These are phyloP conservation scores for Ispidina picta DNA, from an alignment of 2,797 vertebrate species.

Conservation along the genomic window DNA sequence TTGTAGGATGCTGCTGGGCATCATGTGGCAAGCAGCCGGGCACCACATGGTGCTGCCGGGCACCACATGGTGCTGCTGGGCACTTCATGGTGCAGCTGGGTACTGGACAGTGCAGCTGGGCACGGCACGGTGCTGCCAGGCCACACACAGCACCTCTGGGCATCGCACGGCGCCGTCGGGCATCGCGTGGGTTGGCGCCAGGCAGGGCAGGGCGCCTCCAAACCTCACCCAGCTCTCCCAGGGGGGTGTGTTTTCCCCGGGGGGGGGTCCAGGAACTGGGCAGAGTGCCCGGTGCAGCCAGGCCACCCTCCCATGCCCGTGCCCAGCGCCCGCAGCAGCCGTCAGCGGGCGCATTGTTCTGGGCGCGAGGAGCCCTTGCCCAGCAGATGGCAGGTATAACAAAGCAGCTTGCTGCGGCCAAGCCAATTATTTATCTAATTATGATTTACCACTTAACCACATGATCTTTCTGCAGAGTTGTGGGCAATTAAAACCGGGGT, in stretches of 20 bases:
- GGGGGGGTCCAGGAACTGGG: too few species aligned
- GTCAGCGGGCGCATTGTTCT: constrained; percentile 76
- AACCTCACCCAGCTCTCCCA: fast-evolving
- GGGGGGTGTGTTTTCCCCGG: too few species aligned
- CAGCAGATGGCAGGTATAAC: constrained; percentile 91
- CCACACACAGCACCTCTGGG: neutral
- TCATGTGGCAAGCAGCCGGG: too few species aligned
- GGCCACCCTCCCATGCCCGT: neutral
- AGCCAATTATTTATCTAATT: constrained; percentile 98
- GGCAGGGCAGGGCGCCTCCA: neutral
- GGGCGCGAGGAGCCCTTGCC: constrained; percentile 75
- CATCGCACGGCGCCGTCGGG: neutral
- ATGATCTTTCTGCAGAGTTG: constrained; percentile 89
- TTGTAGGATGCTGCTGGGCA: neutral
- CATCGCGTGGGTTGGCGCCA: neutral
- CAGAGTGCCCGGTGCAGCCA: neutral
- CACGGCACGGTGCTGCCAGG: too few species aligned
- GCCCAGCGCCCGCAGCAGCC: neutral
- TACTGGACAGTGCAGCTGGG: too few species aligned
- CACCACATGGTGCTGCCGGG: fast-evolving
- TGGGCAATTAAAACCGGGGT: constrained; percentile 90
- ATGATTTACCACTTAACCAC: constrained; percentile 95
- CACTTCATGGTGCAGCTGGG: fast-evolving
- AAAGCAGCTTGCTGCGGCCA: constrained; percentile 94
- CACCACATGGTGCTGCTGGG: fast-evolving